Conservation (phyloP, 2,888 invertebrate genomes). For the Agonopterix subpropinquella region DNA sequence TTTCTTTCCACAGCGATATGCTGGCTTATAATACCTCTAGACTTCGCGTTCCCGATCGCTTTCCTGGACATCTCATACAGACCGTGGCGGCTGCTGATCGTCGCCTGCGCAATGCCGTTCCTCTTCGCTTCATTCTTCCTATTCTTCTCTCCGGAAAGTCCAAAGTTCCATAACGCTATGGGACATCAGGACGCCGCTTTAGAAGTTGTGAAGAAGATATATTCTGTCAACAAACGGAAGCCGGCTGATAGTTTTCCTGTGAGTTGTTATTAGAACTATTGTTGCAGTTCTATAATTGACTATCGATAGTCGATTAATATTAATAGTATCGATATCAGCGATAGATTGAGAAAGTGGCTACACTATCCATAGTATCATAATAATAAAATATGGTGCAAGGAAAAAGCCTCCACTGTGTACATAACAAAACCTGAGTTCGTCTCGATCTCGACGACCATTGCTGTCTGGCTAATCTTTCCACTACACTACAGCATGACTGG, state of each 20-base stretch:
- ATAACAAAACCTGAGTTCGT: no score
- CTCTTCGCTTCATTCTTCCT: slow-evolving; percentile 76
- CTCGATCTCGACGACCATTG: no score
- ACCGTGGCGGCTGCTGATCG: slow-evolving; percentile 85
- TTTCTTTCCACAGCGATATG: slow-evolving; percentile 74
- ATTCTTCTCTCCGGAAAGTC: slow-evolving; percentile 83
- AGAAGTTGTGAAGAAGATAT: slow-evolving; percentile 50
- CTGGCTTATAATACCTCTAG: slow-evolving; percentile 79
- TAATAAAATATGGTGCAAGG: no score
- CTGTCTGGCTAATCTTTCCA: no score
- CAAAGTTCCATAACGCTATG: slow-evolving; percentile 82
- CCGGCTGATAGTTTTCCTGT: slow-evolving; percentile 48
- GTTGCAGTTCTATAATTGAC: background rate
- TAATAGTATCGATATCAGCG: background rate
- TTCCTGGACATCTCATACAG: slow-evolving; percentile 74
- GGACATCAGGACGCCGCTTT: slow-evolving; percentile 77
- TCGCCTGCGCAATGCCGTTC: slow-evolving; percentile 79
- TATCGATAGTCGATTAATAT: slow-evolving; percentile 41
- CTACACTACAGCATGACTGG: no score
- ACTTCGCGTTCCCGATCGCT: slow-evolving; percentile 56
- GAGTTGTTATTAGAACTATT: slow-evolving; percentile 15
- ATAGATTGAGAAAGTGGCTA: background rate
- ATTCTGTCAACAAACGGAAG: slow-evolving; percentile 41
- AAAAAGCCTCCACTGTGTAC: no score
- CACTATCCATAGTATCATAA: no score